Percentiles rank a stretch among this genome's conserved stretches.
These are phyloP conservation scores for Rissa tridactyla DNA, from an alignment of 2,113 vertebrate species.

Conservation along the genomic window DNA sequence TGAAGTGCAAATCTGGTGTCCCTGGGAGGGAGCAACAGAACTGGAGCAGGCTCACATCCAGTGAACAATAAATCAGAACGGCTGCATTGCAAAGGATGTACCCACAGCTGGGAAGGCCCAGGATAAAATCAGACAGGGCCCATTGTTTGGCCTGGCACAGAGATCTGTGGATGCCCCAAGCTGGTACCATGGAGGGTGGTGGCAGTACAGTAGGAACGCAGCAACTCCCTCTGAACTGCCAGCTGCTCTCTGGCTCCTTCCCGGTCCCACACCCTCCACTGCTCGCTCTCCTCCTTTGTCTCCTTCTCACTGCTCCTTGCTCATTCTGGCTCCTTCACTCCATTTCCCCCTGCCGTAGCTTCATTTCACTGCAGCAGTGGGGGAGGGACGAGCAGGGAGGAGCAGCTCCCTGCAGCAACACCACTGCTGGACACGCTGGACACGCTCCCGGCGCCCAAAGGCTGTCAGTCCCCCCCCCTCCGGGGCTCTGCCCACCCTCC, in stretches of 20 bases:
- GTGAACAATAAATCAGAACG: not conserved
- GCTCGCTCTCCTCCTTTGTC: constrained; percentile 58
- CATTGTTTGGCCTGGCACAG: not conserved
- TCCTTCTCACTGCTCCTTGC: constrained; percentile 37
- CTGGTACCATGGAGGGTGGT: constrained; percentile 38
- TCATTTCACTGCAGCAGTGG: constrained; percentile 28
- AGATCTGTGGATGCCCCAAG: not conserved
- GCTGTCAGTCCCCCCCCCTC: not conserved
- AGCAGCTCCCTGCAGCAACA: not conserved
- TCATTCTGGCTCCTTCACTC: constrained; percentile 48
- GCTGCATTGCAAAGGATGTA: not conserved
- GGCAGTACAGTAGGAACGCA: not conserved
- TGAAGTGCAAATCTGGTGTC: not conserved
- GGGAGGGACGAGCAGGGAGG: not conserved
- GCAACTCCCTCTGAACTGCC: not conserved
- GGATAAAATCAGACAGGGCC: not conserved
- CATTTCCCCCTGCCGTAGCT: constrained; percentile 43
- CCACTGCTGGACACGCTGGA: not conserved
- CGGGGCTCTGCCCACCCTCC: not conserved
- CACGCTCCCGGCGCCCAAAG: not conserved
- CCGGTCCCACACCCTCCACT: not conserved
- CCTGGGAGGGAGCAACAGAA: not conserved
- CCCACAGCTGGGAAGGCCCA: constrained; percentile 23
- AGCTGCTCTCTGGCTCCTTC: not conserved
- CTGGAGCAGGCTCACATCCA: not conserved